Percentiles rank a stretch among this genome's conserved stretches.
Conservation (phyloP, 2,113 vertebrate genomes). For the Scolopax mira region DNA sequence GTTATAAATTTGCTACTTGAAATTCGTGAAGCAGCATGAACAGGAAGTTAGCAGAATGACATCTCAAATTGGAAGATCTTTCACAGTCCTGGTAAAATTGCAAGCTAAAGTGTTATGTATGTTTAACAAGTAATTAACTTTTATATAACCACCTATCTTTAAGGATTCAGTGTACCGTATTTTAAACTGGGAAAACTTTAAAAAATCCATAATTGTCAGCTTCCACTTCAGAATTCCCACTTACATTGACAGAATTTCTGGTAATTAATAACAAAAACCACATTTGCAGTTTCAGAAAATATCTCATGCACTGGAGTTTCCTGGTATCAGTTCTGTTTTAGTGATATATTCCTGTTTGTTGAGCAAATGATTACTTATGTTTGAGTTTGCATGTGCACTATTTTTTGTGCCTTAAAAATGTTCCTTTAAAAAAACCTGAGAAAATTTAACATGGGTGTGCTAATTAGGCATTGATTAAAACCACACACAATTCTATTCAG, state of each 20-base stretch:
- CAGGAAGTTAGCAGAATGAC: constrained; percentile 24
- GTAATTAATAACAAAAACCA: not conserved
- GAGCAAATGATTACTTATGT: not conserved
- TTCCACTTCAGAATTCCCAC: not conserved
- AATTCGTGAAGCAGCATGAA: not conserved
- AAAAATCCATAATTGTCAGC: not conserved
- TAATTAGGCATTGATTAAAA: constrained; percentile 4
- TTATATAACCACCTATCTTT: not conserved
- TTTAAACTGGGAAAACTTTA: not conserved
- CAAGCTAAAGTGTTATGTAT: not conserved
- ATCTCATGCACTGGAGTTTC: not conserved
- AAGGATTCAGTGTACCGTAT: not conserved
- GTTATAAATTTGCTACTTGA: constrained; percentile 35
- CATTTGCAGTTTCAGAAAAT: not conserved
- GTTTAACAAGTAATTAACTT: constrained; percentile 5
- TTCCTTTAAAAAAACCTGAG: not conserved
- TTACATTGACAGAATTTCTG: not conserved
- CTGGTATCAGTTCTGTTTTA: not conserved
- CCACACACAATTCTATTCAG: not conserved
- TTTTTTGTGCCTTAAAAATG: not conserved
- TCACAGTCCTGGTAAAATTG: not conserved
- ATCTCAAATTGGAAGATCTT: not conserved
- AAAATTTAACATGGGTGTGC: not conserved
- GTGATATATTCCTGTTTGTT: not conserved
- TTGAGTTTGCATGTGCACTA: not conserved